These are phyloP conservation scores for Galaxias olidus DNA, from an alignment of 2,797 vertebrate genomes.

Conservation along the genomic window DNA sequence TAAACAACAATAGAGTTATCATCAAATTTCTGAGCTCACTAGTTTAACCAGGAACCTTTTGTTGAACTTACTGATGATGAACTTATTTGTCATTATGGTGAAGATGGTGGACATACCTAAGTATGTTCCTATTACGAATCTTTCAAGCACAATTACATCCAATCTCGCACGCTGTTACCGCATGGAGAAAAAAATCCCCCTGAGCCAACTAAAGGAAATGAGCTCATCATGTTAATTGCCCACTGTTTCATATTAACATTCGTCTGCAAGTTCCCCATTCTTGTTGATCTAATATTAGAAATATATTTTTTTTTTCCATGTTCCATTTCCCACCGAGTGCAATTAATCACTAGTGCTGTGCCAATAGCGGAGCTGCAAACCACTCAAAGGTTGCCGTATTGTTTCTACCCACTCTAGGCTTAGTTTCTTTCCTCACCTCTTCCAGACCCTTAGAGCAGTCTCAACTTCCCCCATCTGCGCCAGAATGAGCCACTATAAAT, in stretches of 20 bases:
- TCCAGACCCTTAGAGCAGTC: background rate
- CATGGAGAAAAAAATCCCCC: background rate
- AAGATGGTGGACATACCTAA: background rate
- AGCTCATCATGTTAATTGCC: constrained; percentile 11
- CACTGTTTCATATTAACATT: constrained; percentile 7
- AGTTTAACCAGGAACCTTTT: too few species aligned
- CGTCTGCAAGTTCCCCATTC: background rate
- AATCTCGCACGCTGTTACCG: constrained; percentile 1
- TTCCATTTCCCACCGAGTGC: background rate
- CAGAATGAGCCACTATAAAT: constrained; percentile 23
- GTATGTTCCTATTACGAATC: background rate
- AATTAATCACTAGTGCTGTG: background rate
- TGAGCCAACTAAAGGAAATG: constrained; percentile 13
- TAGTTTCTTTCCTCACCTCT: constrained; percentile 3
- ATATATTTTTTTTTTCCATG: background rate
- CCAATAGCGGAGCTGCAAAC: too few species aligned
- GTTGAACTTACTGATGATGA: background rate
- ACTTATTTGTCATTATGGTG: background rate
- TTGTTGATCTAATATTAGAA: constrained; percentile 14
- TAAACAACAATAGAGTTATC: too few species aligned
- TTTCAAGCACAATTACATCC: constrained; percentile 12
- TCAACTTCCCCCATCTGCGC: background rate
- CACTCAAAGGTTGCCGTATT: too few species aligned
- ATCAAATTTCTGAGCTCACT: too few species aligned
- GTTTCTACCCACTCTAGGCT: too few species aligned